Conservation (phyloP, 1,140 invertebrate species). For the Drosophila biarmipes region DNA sequence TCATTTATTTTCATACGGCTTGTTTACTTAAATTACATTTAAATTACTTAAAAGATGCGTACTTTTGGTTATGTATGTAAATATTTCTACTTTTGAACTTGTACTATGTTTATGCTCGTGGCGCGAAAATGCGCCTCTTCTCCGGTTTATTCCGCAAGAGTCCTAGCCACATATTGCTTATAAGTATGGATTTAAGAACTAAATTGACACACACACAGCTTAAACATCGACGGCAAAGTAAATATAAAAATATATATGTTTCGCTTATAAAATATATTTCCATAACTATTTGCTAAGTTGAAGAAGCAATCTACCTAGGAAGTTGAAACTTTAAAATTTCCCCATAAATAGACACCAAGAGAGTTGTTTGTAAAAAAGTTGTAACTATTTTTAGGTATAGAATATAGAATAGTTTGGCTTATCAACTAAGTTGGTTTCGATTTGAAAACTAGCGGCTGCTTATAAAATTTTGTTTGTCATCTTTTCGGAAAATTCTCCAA, state of each 20-base stretch:
- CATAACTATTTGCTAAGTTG: constrained; percentile 66
- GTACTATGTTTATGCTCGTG: constrained; percentile 77
- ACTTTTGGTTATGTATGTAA: constrained; percentile 50
- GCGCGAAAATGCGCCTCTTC: constrained; percentile 51
- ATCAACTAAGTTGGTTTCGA: constrained; percentile 55
- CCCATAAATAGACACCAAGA: constrained; percentile 80
- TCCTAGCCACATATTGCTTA: constrained; percentile 61
- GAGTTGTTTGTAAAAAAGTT: constrained; percentile 66
- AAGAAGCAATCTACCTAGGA: constrained; percentile 74
- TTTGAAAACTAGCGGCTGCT: constrained; percentile 74
- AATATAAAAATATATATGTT: constrained; percentile 73
- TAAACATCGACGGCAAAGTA: constrained; percentile 72
- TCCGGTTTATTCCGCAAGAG: constrained; percentile 5
- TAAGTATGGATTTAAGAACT: constrained; percentile 46
- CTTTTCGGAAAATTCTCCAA: constrained; percentile 14
- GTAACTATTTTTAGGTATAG: constrained; percentile 37
- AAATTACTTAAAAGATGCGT: constrained; percentile 30
- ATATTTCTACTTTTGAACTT: constrained; percentile 75
- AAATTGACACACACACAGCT: constrained; percentile 65
- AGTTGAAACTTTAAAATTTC: constrained; percentile 54
- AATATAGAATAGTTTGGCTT: constrained; percentile 64
- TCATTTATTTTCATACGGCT: constrained; percentile 23
- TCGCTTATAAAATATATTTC: constrained; percentile 35
- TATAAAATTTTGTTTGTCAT: constrained; percentile 30
- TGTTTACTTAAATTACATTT: constrained; percentile 29